Evolutionary conservation across 2,888 invertebrate genomes (phyloP).

Genomic region (Mycogona germanica): DNA sequence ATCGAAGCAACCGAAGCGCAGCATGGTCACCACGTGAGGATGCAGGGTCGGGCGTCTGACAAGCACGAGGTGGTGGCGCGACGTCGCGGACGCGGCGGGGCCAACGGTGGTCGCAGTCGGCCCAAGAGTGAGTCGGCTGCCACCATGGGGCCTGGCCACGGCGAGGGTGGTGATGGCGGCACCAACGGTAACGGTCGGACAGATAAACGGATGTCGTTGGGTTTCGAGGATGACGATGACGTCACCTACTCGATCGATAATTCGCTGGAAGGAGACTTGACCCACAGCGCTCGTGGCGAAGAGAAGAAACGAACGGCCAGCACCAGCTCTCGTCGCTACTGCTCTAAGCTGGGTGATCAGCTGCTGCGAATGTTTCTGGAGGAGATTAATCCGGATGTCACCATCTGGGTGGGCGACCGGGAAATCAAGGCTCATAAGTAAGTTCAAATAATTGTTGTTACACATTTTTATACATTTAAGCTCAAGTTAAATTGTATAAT

Average conservation of each 20-base stretch:
- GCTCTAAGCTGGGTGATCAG: slow-evolving; percentile 66
- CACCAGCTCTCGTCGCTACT: slow-evolving; percentile 15
- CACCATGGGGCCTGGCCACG: neutral
- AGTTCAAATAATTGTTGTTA: slow-evolving; percentile 4
- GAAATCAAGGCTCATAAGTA: slow-evolving; percentile 72
- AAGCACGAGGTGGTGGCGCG: neutral
- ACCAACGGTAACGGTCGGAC: neutral
- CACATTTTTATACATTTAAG: neutral
- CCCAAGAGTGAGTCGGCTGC: slow-evolving; percentile 13
- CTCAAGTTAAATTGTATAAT: neutral
- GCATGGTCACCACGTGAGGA: neutral
- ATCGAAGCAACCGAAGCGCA: slow-evolving; percentile 14
- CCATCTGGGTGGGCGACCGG: slow-evolving; percentile 67
- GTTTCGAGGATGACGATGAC: neutral
- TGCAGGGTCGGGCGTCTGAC: neutral
- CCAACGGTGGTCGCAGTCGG: neutral
- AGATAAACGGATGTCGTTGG: slow-evolving; percentile 3
- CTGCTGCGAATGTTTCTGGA: slow-evolving; percentile 80
- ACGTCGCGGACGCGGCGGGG: neutral
- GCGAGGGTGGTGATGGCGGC: neutral
- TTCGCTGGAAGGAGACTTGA: neutral
- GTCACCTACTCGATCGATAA: neutral
- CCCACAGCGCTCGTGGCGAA: slow-evolving; percentile 24
- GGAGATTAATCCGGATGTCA: slow-evolving; percentile 78
- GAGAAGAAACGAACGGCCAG: neutral